Evolutionary conservation across 23 tunicate genomes (phyloP).

Genomic region (Diplosoma virens): DNA sequence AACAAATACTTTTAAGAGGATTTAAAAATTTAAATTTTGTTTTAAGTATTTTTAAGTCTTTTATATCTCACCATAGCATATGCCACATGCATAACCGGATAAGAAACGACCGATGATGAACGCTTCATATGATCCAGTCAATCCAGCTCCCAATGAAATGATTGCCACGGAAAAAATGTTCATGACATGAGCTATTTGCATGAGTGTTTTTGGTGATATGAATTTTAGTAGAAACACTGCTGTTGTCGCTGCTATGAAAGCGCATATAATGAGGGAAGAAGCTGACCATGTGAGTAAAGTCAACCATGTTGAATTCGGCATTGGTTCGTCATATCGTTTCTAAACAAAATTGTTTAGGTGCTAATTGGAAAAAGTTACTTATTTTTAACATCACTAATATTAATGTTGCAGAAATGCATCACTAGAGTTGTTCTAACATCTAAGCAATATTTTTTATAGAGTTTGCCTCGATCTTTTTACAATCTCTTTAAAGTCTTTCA

Average conservation of each 20-base stretch:
- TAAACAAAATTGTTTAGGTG: too few species aligned
- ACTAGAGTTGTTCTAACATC: too few species aligned
- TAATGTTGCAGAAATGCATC: too few species aligned
- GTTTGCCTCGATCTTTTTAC: too few species aligned
- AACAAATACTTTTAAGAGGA: too few species aligned
- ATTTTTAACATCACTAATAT: too few species aligned
- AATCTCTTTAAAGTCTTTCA: too few species aligned
- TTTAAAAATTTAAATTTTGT: too few species aligned
- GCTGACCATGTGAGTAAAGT: constrained; percentile 25
- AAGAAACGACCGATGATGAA: constrained; percentile 53
- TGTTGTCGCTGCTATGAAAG: constrained; percentile 12
- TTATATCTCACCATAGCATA: constrained; percentile 24
- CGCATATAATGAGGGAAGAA: constrained; percentile 25
- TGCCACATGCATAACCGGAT: constrained; percentile 27
- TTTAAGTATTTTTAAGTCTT: too few species aligned
- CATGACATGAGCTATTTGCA: constrained; percentile 23
- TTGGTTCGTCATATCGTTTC: constrained; percentile 14
- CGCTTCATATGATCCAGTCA: constrained; percentile 48
- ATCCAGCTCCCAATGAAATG: constrained; percentile 36
- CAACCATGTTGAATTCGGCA: constrained; percentile 38
- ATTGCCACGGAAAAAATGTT: constrained; percentile 37
- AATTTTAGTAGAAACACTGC: background rate
- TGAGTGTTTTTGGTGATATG: constrained; percentile 8
- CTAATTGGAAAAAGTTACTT: too few species aligned
- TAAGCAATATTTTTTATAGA: too few species aligned